Evolutionary conservation across 1,140 invertebrate species (phyloP).

Genomic region (Colletes gigas): DNA sequence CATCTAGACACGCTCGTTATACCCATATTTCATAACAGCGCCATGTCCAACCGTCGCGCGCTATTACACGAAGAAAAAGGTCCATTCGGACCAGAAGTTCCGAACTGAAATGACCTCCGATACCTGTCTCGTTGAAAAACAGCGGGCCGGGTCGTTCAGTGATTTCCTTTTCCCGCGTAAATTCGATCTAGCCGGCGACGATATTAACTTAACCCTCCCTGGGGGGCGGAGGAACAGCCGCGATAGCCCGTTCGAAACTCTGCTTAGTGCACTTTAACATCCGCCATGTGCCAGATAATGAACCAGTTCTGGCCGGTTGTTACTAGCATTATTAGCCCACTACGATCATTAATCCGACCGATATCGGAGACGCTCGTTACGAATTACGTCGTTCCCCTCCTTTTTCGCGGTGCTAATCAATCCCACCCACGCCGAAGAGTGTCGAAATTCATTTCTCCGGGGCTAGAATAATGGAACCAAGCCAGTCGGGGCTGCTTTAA

Average conservation of each 20-base stretch:
- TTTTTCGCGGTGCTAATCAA: not conserved
- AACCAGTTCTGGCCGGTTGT: constrained; percentile 10
- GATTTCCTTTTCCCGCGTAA: constrained; percentile 13
- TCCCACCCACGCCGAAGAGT: no score
- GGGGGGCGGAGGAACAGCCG: not conserved
- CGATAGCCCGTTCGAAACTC: constrained; percentile 2
- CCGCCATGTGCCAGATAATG: constrained; percentile 12
- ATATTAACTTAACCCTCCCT: constrained; percentile 29
- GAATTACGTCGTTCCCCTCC: not conserved
- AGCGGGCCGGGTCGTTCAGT: not conserved
- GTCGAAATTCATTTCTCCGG: not conserved
- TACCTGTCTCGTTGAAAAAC: not conserved
- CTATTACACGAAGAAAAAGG: no score
- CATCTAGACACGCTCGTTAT: no score
- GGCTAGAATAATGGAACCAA: not conserved
- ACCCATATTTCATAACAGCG: no score
- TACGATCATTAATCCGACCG: constrained; percentile 29
- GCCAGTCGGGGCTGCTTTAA: not conserved
- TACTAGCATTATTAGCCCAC: constrained; percentile 20
- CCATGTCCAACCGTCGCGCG: no score
- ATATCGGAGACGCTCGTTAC: constrained; percentile 2
- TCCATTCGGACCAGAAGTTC: no score
- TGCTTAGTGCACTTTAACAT: constrained; percentile 34
- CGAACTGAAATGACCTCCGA: not conserved
- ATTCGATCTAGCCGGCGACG: constrained; percentile 3